Evolutionary conservation across 2,888 invertebrate genomes (phyloP).

Genomic region (Mellilla xanthometata): DNA sequence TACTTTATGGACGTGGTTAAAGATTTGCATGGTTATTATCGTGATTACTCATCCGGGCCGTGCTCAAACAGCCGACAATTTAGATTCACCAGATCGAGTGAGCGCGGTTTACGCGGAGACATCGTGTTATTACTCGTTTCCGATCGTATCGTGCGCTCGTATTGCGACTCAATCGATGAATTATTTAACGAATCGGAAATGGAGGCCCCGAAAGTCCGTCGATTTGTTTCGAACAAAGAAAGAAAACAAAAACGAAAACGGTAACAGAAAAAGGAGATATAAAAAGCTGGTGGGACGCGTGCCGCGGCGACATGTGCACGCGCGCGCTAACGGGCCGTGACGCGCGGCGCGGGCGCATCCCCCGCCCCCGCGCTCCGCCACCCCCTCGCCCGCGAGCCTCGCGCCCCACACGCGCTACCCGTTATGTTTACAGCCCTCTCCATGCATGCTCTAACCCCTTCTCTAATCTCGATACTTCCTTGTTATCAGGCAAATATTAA

Average conservation of each 20-base stretch:
- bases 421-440: conserved; percentile 52
- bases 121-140: background rate
- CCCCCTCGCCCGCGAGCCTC: conserved; percentile 22
- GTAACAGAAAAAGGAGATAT: conserved; percentile 61
- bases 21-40: conserved; percentile 48
- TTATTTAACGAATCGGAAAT: conserved; percentile 5
- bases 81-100: conserved; percentile 27
- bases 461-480: no score
- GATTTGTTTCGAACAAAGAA: conserved; percentile 71
- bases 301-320: conserved; percentile 80
- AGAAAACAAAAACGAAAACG: conserved; percentile 70
- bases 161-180: background rate
- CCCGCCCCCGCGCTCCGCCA: conserved; percentile 22
- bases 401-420: conserved; percentile 61
- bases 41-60: conserved; percentile 35
- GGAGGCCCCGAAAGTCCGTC: conserved; percentile 46
- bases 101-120: conserved; percentile 31
- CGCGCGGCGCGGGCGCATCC: conserved; percentile 37
- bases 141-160: background rate
- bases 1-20: conserved; percentile 49
- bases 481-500: no score
- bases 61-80: conserved; percentile 23
- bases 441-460: conserved; percentile 8
- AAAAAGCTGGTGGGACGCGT: conserved; percentile 77
- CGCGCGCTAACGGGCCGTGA: conserved; percentile 74